Percentiles rank a stretch among this genome's conserved stretches.
Evolutionary conservation across 35 echinoderm and acorn worm species (phyloP).

Genomic region (Chiridota heheva): DNA sequence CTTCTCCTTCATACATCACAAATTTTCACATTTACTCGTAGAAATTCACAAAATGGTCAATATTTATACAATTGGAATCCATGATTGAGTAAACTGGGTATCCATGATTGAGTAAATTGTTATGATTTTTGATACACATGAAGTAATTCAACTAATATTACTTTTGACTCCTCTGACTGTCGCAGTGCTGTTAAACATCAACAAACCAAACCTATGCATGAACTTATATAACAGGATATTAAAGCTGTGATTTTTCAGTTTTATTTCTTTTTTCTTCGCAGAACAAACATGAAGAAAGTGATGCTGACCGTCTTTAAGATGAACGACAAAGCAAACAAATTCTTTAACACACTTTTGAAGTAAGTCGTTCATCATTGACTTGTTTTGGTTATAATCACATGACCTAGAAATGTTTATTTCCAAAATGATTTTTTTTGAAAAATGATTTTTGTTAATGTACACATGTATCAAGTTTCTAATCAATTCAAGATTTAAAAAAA

Average conservation of each 20-base stretch:
- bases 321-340: slow-evolving; percentile 59
- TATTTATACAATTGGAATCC: not conserved
- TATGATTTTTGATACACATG: not conserved
- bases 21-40: no score
- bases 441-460: no score
- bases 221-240: not conserved
- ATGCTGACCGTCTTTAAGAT: slow-evolving; percentile 93
- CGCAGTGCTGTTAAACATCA: no score
- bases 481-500: no score
- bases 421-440: no score
- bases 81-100: not conserved
- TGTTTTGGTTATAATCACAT: not conserved
- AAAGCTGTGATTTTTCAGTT: not conserved
- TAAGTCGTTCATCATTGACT: slow-evolving; percentile 59
- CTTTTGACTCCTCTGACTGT: not conserved
- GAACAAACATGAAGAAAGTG: slow-evolving; percentile 90
- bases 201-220: not conserved
- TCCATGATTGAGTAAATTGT: not conserved
- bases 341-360: slow-evolving; percentile 79
- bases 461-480: no score
- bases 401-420: not conserved
- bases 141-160: not conserved
- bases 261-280: slow-evolving; percentile 20
- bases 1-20: no score
- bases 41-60: no score